Conservation (phyloP, 2,888 invertebrate genomes). For the Drosophila hamatofila region DNA sequence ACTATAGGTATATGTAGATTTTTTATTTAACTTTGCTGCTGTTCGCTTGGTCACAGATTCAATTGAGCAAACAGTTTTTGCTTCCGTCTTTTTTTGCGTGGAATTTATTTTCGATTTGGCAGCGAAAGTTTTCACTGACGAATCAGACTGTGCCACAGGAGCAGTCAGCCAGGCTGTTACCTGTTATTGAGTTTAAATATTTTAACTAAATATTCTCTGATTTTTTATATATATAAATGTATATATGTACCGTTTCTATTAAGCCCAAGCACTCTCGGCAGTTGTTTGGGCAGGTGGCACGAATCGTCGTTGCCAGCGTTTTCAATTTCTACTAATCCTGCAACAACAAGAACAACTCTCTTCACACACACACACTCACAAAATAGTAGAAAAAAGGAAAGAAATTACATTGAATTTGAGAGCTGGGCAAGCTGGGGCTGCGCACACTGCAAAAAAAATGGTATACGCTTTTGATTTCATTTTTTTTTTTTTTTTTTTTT, state of each 20-base stretch:
- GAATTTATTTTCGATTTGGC: slow-evolving; percentile 46
- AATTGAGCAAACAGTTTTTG: slow-evolving; percentile 45
- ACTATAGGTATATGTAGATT: neutral
- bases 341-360: slow-evolving; percentile 10
- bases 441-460: slow-evolving; percentile 38
- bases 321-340: slow-evolving; percentile 71
- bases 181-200: slow-evolving; percentile 57
- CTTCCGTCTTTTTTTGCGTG: slow-evolving; percentile 13
- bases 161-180: neutral
- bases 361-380: neutral
- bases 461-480: slow-evolving; percentile 35
- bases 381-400: slow-evolving; percentile 21
- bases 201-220: slow-evolving; percentile 64
- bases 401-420: slow-evolving; percentile 65
- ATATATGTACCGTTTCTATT: slow-evolving; percentile 47
- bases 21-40: slow-evolving; percentile 9
- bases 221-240: neutral
- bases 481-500: slow-evolving; percentile 26
- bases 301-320: slow-evolving; percentile 30
- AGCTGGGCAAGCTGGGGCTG: neutral
- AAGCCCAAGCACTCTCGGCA: slow-evolving; percentile 19
- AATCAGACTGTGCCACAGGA: neutral
- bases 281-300: neutral
- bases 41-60: slow-evolving; percentile 31
- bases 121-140: slow-evolving; percentile 11